Evolutionary conservation across 2,797 vertebrate genomes (phyloP).

Genomic region (Eulemur mongoz): DNA sequence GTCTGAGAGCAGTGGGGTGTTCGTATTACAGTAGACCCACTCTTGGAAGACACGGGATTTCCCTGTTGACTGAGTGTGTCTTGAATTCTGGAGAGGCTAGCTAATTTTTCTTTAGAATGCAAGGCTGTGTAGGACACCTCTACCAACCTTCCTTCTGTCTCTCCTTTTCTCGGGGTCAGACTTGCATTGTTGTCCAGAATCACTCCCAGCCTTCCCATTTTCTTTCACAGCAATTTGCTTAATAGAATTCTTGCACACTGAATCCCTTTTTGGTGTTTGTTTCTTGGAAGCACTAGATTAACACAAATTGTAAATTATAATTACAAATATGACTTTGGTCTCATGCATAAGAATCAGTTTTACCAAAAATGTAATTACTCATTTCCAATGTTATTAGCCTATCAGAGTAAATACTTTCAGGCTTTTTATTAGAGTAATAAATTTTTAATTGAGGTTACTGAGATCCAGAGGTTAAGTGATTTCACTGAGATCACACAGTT

Average conservation of each 20-base stretch:
- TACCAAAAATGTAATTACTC: not conserved
- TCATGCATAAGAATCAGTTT: not conserved
- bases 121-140: not conserved
- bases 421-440: not conserved
- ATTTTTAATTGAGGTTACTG: not conserved
- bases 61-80: not conserved
- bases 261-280: not conserved
- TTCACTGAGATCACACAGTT: not conserved
- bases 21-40: not conserved
- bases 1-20: not conserved
- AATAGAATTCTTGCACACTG: not conserved
- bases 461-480: not conserved
- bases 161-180: not conserved
- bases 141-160: not conserved
- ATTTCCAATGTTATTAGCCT: not conserved
- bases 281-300: not conserved
- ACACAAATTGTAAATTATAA: not conserved
- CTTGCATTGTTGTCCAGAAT: not conserved
- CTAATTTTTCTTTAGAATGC: not conserved
- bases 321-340: not conserved
- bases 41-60: not conserved
- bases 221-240: not conserved
- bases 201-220: not conserved
- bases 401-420: constrained; percentile 14
- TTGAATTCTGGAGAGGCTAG: not conserved